phyloP scores from a whole-genome alignment of 2,113 vertebrate species.

The Ondatra zibethicus region DNA sequence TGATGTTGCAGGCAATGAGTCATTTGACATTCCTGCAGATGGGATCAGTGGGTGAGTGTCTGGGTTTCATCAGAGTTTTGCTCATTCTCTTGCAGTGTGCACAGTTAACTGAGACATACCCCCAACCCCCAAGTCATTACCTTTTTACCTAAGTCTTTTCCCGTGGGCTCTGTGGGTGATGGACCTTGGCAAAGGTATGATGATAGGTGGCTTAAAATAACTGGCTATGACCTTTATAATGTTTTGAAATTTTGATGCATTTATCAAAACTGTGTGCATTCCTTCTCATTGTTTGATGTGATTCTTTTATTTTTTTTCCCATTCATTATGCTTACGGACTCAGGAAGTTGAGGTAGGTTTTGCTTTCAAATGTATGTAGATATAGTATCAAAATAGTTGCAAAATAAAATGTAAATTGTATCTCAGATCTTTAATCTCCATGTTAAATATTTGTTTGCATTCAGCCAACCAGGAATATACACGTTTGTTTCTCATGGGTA shows the following conservation, averaged over 20 bases:
- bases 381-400: constrained; percentile 66
- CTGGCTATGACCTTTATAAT: constrained; percentile 62
- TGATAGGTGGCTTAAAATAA: constrained; percentile 43
- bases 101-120: background rate
- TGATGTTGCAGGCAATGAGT: background rate
- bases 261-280: constrained; percentile 81
- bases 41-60: background rate
- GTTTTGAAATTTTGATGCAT: constrained; percentile 70
- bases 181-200: constrained; percentile 18
- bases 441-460: constrained; percentile 75
- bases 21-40: constrained; percentile 32
- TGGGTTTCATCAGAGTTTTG: constrained; percentile 4
- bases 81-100: background rate
- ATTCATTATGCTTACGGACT: constrained; percentile 87
- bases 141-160: background rate
- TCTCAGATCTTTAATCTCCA: constrained; percentile 55
- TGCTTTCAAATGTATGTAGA: constrained; percentile 83
- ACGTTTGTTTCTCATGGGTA: constrained; percentile 68
- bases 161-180: background rate
- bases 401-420: constrained; percentile 65
- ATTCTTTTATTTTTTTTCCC: constrained; percentile 86
- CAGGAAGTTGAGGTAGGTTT: constrained; percentile 91
- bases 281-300: constrained; percentile 82
- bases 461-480: constrained; percentile 63
- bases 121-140: background rate